Percentiles rank a stretch among this genome's conserved stretches.
phyloP scores from a whole-genome alignment of 2,888 invertebrate species.

The Steinernema scapterisci region DNA sequence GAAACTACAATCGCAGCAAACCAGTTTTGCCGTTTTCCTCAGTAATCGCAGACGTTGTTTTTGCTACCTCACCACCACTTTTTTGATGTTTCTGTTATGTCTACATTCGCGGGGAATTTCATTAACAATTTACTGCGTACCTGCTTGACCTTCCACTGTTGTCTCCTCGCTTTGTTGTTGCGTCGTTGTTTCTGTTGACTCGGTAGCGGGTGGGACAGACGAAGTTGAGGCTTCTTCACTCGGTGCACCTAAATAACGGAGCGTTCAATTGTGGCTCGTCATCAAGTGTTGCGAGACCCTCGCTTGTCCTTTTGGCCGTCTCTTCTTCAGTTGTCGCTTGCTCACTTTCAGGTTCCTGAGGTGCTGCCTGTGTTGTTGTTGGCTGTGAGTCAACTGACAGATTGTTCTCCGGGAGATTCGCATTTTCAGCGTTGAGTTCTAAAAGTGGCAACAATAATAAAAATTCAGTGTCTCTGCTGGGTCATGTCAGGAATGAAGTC shows the following conservation, averaged over 20 bases:
- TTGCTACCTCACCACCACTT: not conserved
- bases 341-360: conserved; percentile 25
- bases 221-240: too few species aligned
- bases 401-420: conserved; percentile 22
- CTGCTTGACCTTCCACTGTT: conserved; percentile 3
- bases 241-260: too few species aligned
- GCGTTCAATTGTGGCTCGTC: too few species aligned
- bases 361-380: conserved; percentile 17
- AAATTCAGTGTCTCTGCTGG: not conserved
- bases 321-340: conserved; percentile 1
- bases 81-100: conserved; percentile 9
- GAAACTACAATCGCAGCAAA: conserved; percentile 1
- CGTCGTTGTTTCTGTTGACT: not conserved
- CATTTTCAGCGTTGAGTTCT: conserved; percentile 23
- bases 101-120: not conserved
- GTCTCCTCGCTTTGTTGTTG: not conserved
- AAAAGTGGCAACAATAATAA: conserved; percentile 14
- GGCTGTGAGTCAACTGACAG: conserved; percentile 13
- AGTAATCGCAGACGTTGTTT: not conserved
- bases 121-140: not conserved
- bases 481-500: not conserved
- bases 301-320: conserved; percentile 1
- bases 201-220: not conserved
- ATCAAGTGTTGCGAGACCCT: not conserved
- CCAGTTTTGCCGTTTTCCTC: conserved; percentile 4